Base-by-base conservation (phyloP, 2,888 invertebrate genomes). In the Polydrusus cervinus region DNA sequence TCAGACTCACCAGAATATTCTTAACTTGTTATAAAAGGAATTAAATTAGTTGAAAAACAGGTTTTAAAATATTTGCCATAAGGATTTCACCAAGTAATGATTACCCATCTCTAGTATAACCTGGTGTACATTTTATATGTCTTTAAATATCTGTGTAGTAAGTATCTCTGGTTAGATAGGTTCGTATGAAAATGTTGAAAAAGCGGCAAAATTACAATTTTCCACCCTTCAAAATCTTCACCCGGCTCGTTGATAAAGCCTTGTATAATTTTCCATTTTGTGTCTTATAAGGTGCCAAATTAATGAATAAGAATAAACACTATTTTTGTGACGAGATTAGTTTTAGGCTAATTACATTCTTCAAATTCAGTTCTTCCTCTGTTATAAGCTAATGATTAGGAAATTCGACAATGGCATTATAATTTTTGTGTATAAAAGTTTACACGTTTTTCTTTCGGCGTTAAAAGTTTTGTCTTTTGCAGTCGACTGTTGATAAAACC, bases 111-210 rank as follows among this genome's bases (percentile, higher is more conserved):
- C 57, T 60, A 16, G 45, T 60, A 55, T 45, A n/a, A 68, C 25
- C 57, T 45, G 45, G 16, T 68, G 68, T 68, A 68, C 60, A 60
- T 68, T 57, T 60, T 68, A 20, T 47, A 62, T 62, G 62, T 62
- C 30, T 47, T 62, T 62, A 55, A 67, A 53, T 67, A 40, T 67
- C 20, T 67, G 67, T 67, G 67, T 67, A 67, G 67, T 66, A 49
- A 47, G 13, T n/a, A n/a, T 67, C 38, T 66, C 67, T 67, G 68
- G 45, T 60, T 60, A 68, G 68, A 57, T 68, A 68, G 60, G 47
- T 68, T 57, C 18, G 55, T 68, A 68, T 47, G 47, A 45, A 57
- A 68, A 68, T 57, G 9, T 60, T 60, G 30, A 45, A 62, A 30
- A 25, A 45, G 11, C 62, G 62, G 62, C 62, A 62, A 45, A 62